phyloP scores from a whole-genome alignment of 2,113 vertebrate genomes.

The Hippocampus mohnikei region DNA sequence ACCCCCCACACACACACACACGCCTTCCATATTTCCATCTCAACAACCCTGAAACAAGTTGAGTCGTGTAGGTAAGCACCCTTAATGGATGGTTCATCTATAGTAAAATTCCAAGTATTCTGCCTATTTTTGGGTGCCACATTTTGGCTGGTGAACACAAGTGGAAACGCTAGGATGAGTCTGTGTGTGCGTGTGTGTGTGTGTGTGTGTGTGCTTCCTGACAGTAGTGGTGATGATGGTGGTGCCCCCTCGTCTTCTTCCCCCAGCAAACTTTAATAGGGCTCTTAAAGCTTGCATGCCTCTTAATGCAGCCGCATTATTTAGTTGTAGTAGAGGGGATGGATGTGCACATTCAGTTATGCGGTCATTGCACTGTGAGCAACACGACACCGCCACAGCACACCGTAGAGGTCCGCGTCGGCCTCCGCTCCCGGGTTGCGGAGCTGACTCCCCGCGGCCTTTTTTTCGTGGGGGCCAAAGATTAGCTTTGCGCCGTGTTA shows the following conservation, averaged over 20 bases:
- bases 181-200: background rate
- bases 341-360: no score
- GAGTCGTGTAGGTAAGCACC: conserved; percentile 45
- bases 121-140: background rate
- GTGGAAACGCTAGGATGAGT: background rate
- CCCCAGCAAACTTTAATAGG: conserved; percentile 50
- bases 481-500: conserved; percentile 53
- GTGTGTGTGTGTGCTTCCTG: background rate
- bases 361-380: conserved; percentile 6
- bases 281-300: conserved; percentile 34
- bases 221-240: background rate
- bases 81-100: conserved; percentile 30
- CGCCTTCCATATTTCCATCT: conserved; percentile 36
- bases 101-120: background rate
- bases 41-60: conserved; percentile 45
- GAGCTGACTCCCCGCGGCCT: conserved; percentile 31
- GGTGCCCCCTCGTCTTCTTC: background rate
- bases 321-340: conserved; percentile 10
- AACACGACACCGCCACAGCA: conserved; percentile 5
- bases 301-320: conserved; percentile 29
- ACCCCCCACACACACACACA: background rate
- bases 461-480: conserved; percentile 32
- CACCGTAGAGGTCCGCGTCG: background rate
- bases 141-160: no score
- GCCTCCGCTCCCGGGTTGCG: conserved; percentile 22